A percentile compares a stretch with the other conserved stretches of the same genome.
These are phyloP conservation scores for Phaethornis superciliosus DNA, from an alignment of 2,113 vertebrate species.

Conservation along the genomic window DNA sequence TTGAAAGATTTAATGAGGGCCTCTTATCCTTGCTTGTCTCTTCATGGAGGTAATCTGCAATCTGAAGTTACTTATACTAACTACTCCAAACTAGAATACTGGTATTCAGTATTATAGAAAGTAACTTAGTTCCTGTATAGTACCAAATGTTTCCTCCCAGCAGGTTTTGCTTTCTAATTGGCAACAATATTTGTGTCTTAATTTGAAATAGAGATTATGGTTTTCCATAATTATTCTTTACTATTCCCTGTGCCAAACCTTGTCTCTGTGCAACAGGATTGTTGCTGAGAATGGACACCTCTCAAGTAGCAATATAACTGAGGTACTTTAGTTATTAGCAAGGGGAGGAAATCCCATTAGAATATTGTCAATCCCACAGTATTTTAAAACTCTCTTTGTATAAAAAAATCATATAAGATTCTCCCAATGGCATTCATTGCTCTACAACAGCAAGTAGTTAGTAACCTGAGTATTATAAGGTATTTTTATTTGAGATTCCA, in stretches of 20 bases:
- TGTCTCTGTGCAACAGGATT: neutral
- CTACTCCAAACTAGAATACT: neutral
- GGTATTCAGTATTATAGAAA: neutral
- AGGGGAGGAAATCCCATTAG: too few species aligned
- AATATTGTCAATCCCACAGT: too few species aligned
- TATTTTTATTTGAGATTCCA: neutral
- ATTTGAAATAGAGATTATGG: neutral
- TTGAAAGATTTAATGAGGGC: conserved; percentile 98
- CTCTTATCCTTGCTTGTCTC: conserved; percentile 97
- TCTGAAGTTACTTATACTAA: neutral
- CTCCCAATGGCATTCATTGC: too few species aligned
- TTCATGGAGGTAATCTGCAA: conserved; percentile 90
- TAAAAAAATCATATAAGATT: too few species aligned
- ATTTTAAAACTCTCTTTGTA: too few species aligned
- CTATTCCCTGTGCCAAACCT: neutral
- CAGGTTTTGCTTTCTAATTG: neutral
- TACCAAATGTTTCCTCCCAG: neutral
- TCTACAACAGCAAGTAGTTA: too few species aligned
- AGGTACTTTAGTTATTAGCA: too few species aligned
- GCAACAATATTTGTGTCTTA: neutral
- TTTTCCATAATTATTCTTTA: neutral
- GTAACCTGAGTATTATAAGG: neutral
- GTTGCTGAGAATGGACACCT: neutral
- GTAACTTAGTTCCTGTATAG: neutral
- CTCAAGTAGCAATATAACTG: neutral